A percentile compares a stretch with the other conserved stretches of the same genome.
These are phyloP conservation scores for Hafferia zeledoni DNA, from an alignment of 2,797 vertebrate species.

Conservation along the genomic window DNA sequence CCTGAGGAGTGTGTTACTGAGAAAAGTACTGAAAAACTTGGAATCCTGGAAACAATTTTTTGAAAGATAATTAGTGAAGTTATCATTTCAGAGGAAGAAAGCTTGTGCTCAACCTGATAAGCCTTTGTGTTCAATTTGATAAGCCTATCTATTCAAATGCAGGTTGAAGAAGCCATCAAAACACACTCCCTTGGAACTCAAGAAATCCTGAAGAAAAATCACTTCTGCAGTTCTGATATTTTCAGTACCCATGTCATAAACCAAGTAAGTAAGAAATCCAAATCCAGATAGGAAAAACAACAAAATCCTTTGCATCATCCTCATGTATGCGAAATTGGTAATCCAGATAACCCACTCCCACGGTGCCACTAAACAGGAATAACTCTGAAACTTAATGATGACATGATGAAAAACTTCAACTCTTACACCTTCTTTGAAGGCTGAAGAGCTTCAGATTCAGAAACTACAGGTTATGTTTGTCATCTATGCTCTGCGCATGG, in stretches of 20 bases:
- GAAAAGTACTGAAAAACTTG: not conserved
- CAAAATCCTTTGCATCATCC: not conserved
- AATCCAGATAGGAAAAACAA: not conserved
- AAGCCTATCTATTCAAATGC: not conserved
- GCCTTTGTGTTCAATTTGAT: not conserved
- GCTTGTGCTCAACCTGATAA: conserved; percentile 2
- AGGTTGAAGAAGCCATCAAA: not conserved
- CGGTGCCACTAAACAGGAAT: not conserved
- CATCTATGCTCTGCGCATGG: not conserved
- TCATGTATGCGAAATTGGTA: not conserved
- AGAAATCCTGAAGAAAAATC: not conserved
- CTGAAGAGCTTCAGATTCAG: not conserved
- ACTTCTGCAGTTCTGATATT: not conserved
- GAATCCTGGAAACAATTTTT: not conserved
- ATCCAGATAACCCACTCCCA: not conserved
- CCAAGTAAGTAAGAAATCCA: not conserved
- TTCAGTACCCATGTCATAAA: not conserved
- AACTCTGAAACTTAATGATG: not conserved
- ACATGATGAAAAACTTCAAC: not conserved
- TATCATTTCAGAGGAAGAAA: not conserved
- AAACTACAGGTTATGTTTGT: not conserved
- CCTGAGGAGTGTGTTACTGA: not conserved
- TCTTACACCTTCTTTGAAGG: not conserved
- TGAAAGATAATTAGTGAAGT: conserved; percentile 26
- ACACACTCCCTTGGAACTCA: not conserved